These are phyloP conservation scores for Hypotaenidia philippensis DNA, from an alignment of 2,797 vertebrate genomes.

Conservation along the genomic window DNA sequence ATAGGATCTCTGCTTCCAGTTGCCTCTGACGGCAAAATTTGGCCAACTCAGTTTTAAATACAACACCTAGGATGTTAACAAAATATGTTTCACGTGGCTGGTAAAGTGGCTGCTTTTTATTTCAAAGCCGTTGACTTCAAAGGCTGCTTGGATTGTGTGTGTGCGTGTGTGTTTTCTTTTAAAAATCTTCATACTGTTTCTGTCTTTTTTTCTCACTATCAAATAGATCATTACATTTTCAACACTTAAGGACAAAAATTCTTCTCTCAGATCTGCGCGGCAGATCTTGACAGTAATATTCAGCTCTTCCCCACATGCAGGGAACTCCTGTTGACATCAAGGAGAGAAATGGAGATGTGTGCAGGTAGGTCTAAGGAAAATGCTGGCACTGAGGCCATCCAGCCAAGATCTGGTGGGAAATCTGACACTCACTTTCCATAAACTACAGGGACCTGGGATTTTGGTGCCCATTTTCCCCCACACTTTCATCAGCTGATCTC, in stretches of 20 bases:
- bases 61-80: conserved; percentile 65
- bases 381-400: background rate
- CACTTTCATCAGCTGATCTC: background rate
- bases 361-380: conserved; percentile 30
- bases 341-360: conserved; percentile 5
- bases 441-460: fast-evolving
- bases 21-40: background rate
- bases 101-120: conserved; percentile 72
- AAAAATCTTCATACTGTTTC: conserved; percentile 75
- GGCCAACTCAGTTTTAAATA: conserved; percentile 31
- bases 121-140: conserved; percentile 71
- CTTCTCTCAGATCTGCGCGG: conserved; percentile 62
- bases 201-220: conserved; percentile 73
- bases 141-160: conserved; percentile 55
- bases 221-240: conserved; percentile 78
- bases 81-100: conserved; percentile 54
- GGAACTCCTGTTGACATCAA: conserved; percentile 69
- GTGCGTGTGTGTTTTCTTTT: conserved; percentile 58
- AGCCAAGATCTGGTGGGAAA: background rate
- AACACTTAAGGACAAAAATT: conserved; percentile 75
- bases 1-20: conserved; percentile 13
- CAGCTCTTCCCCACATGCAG: conserved; percentile 68
- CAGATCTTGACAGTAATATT: conserved; percentile 73
- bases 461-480: background rate
- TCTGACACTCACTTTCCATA: background rate